A percentile compares a stretch with the other conserved stretches of the same genome.
Conservation (phyloP, 2,888 invertebrate species). For the Neoscelio sp. region DNA sequence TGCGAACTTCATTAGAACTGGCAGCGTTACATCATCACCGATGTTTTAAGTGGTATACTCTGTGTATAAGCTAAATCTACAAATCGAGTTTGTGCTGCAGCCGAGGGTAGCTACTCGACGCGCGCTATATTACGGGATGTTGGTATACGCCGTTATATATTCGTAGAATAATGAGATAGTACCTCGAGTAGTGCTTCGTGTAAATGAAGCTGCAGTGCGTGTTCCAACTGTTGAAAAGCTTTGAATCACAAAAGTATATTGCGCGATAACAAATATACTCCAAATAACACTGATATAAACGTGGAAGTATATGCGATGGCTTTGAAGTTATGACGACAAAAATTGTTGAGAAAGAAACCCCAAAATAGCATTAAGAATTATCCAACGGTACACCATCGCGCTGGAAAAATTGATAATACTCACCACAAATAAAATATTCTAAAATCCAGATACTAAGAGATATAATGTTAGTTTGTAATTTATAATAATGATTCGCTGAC, state of each 20-base stretch:
- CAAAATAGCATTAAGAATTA: no score
- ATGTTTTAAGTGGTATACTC: constrained; percentile 51
- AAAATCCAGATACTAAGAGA: no score
- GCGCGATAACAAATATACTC: constrained; percentile 29
- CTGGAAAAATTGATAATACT: no score
- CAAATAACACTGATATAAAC: constrained; percentile 38
- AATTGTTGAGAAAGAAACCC: no score
- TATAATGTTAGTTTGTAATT: no score
- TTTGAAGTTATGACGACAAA: no score
- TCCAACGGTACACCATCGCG: no score
- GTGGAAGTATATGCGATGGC: no score
- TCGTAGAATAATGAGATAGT: constrained; percentile 52
- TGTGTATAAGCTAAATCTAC: constrained; percentile 56
- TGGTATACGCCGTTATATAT: constrained; percentile 44
- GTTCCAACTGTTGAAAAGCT: constrained; percentile 47
- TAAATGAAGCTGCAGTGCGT: constrained; percentile 44
- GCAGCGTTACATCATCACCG: constrained; percentile 50
- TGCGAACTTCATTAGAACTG: constrained; percentile 48
- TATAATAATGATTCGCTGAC: no score
- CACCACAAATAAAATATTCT: no score
- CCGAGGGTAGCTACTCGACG: constrained; percentile 49
- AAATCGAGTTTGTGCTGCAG: constrained; percentile 51
- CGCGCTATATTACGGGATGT: constrained; percentile 47
- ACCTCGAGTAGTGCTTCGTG: constrained; percentile 54
- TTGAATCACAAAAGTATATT: constrained; percentile 49